Evolutionary conservation across 2,797 vertebrate genomes (phyloP), one percentile per base, ranked within the genome.

Genomic region (Taenioides sp.): DNA sequence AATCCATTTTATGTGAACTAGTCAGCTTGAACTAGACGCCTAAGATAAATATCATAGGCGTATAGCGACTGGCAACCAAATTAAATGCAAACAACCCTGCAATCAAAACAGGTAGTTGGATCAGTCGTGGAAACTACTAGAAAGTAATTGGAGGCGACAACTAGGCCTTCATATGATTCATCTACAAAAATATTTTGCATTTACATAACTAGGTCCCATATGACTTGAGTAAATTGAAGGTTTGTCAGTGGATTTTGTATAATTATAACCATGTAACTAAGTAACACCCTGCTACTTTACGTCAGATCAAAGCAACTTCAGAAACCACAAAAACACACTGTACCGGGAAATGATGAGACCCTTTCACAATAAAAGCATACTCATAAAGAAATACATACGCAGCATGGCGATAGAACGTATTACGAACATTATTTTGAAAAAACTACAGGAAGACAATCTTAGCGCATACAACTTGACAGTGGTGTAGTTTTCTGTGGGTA

Each of bases 401-500:
- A 23, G 4, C 22, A 3, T 12, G 52, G n/a, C 2, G 52, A 54
- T 1, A 47, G 43, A 47, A 47, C 43, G 43, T 47, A 47, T n/a
- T 2, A 7, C 0, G 11, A 23, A 1, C 2, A 5, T 73, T 88
- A 87, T 83, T 90, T 75, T 90, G 86, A 82, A 86, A n/a, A 4
- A 0, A 0, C 0, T 16, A 58, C 76, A 76, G 86, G 90, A 89
- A 77, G 47, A 54, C 0, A 0, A 0, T 0, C 0, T 16, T 0
- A 14, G 0, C 2, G 7, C 18, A 10, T 52, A 16, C 0, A 31
- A 0, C 25, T 80, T 80, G n/a, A 73, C 25, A 0, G 7, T 61
- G 68, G 65, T 80, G 0, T 81, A 86, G 84, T 88, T 87, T 87
- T 87, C 80, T 82, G 68, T 84, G 79, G 50, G 70, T 28, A 90